Base-by-base conservation (phyloP, 2,888 invertebrate genomes). In the Agapostemon virescens region DNA sequence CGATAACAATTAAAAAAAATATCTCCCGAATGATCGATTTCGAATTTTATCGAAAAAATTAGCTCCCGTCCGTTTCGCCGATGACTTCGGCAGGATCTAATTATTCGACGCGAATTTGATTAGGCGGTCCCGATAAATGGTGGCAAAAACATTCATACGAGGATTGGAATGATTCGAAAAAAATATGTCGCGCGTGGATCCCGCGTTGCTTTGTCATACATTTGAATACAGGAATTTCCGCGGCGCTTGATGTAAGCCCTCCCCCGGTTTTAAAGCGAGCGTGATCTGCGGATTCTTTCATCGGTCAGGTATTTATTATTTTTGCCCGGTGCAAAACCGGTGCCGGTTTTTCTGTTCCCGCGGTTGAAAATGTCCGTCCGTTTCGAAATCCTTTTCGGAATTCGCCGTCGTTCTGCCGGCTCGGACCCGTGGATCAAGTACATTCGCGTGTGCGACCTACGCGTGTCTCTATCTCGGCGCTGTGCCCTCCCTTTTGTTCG, bases 281-380 rank as follows among this genome's bases (percentile, higher is more conserved):
- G 40, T 58, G 69, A 78, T 69, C 73, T 36, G 45, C 49, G 36
- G 52, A 69, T 74, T 61, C 73, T 70, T 74, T 78, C 66, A 78
- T 78, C 66, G 73, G 30, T 33, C 49, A 33, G 68, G 45, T 78
- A 78, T 78, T 80, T 80, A 80, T 78, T 80, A 78, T 70, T 74
- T 74, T 80, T 70, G 33, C 45, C 26, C 36, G 4, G 20, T 7
- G 23, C 23, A 66, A 74, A 78, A 40, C 67, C 38, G 40, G 75
- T 26, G n/a, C n/a, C n/a, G 49, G 26, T 74, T 77, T 68, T 79
- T 30, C 11, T 33, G 2, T 7, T 6, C 9, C 15, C 26, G 20
- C 23, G 23, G 58, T 68, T 23, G 23, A 45, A 75, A 73, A 73
- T 66, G 26, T 17, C 0, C n/a, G 20, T 68, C 15, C 49, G 52